Evolutionary conservation across 2,113 vertebrate species (phyloP).

Genomic region (Rhea pennata): DNA sequence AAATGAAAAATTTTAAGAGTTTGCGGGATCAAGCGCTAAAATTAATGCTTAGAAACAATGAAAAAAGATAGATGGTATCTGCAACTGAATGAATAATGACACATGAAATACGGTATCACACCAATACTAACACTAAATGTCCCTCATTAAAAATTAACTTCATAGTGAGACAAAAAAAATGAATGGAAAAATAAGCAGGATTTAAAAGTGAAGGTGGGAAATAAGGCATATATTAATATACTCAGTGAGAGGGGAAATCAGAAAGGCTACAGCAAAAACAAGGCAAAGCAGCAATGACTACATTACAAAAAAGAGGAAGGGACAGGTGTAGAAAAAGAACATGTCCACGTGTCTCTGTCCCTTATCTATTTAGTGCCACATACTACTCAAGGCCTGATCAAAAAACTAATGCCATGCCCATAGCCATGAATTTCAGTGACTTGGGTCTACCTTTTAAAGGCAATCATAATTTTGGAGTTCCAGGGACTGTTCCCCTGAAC

Average conservation of each 20-base stretch:
- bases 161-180: background rate
- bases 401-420: background rate
- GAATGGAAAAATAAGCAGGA: background rate
- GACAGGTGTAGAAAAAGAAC: background rate
- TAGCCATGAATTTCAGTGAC: background rate
- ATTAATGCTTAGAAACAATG: background rate
- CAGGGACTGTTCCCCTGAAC: background rate
- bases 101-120: background rate
- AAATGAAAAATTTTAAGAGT: background rate
- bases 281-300: background rate
- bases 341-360: background rate
- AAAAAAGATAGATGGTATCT: background rate
- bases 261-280: background rate
- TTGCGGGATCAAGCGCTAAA: background rate
- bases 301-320: background rate
- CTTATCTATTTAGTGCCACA: background rate
- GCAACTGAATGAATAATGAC: background rate
- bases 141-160: slow-evolving; percentile 34
- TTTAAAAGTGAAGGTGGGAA: background rate
- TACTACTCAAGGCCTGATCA: background rate
- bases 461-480: background rate
- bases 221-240: background rate
- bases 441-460: background rate
- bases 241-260: background rate
- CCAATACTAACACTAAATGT: background rate